A percentile compares a stretch with the other conserved stretches of the same genome.
Conservation (phyloP, 2,888 invertebrate species). For the Archaeoteleia sp. region DNA sequence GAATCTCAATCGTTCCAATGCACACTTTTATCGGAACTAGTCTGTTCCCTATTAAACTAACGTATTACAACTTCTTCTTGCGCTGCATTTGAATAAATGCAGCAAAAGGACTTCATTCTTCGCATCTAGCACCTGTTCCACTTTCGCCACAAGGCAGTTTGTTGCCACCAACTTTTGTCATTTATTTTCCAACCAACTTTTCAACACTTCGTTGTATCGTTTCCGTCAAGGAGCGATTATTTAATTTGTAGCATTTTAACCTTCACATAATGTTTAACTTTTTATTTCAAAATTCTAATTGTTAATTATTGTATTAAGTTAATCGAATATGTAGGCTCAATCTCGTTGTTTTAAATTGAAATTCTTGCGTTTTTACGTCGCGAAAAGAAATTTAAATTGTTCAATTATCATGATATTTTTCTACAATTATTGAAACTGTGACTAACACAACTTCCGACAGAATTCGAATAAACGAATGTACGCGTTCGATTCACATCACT, state of each 20-base stretch:
- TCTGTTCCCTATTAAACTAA: not conserved
- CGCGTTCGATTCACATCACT: no score
- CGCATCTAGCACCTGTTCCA: not conserved
- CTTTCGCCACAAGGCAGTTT: not conserved
- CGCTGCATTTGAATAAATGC: constrained; percentile 8
- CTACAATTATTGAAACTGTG: no score
- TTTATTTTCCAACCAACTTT: constrained; percentile 7
- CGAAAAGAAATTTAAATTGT: no score
- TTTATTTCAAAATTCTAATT: no score
- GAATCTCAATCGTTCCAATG: constrained; percentile 7
- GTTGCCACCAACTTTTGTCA: constrained; percentile 1
- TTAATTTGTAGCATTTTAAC: not conserved
- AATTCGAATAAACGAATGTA: no score
- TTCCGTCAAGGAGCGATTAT: not conserved
- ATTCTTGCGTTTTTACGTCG: no score
- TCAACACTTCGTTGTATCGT: not conserved
- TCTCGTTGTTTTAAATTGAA: no score
- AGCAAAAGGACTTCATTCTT: not conserved
- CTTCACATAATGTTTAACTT: no score
- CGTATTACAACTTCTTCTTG: not conserved
- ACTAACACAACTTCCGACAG: no score
- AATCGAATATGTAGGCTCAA: no score
- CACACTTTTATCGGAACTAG: constrained; percentile 5
- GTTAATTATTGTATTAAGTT: no score
- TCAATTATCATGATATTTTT: no score